These are phyloP conservation scores for Dolichoris vasculosae DNA, from an alignment of 1,140 invertebrate genomes.

Conservation along the genomic window DNA sequence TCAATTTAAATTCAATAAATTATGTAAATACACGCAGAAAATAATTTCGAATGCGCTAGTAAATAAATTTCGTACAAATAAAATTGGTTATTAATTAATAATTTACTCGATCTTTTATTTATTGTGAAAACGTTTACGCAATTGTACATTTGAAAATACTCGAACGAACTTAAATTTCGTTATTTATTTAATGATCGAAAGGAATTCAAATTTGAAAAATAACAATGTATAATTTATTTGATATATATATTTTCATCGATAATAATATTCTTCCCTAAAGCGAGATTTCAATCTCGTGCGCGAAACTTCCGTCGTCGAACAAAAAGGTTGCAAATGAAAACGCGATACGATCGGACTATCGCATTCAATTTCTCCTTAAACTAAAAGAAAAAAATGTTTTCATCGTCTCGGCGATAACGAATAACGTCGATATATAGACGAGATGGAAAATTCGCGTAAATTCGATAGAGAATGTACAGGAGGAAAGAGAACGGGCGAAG, in stretches of 20 bases:
- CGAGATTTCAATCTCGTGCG: background rate
- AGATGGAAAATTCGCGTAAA: conserved; percentile 3
- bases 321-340: background rate
- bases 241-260: background rate
- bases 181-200: too few species aligned
- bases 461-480: background rate
- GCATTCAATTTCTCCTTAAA: background rate
- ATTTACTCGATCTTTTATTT: too few species aligned
- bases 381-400: conserved; percentile 12
- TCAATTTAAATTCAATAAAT: background rate
- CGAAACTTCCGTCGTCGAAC: background rate
- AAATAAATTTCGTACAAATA: too few species aligned
- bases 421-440: background rate
- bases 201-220: too few species aligned
- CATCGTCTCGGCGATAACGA: background rate
- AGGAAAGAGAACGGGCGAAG: background rate
- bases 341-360: background rate
- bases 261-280: background rate
- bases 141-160: too few species aligned
- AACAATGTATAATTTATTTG: too few species aligned
- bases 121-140: too few species aligned
- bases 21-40: too few species aligned
- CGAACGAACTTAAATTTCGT: too few species aligned
- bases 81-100: too few species aligned
- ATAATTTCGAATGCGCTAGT: too few species aligned